Evolutionary conservation across 1,140 invertebrate genomes (phyloP).

Genomic region (Pachyrhynchus sulphureomaculatus): DNA sequence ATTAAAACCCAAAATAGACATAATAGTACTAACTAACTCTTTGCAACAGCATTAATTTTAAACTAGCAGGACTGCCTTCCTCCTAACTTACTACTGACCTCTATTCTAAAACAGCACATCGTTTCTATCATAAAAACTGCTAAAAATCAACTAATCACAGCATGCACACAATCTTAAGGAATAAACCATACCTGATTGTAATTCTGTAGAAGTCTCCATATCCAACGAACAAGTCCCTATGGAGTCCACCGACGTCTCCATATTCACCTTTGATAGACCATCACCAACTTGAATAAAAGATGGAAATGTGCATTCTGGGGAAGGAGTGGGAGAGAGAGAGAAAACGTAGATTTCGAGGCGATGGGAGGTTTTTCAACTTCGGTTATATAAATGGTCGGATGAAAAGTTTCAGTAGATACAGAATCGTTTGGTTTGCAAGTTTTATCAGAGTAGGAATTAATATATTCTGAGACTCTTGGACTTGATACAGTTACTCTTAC

Average conservation of each 20-base stretch:
- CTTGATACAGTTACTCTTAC: background rate
- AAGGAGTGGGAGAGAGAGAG: background rate
- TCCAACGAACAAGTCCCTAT: conserved; percentile 82
- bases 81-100: too few species aligned
- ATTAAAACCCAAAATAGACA: too few species aligned
- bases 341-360: background rate
- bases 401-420: too few species aligned
- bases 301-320: conserved; percentile 4
- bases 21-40: too few species aligned
- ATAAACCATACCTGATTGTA: conserved; percentile 66
- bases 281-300: background rate
- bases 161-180: conserved; percentile 29
- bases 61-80: too few species aligned
- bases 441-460: background rate
- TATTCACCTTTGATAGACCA: conserved; percentile 36
- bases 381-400: too few species aligned
- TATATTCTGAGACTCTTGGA: background rate
- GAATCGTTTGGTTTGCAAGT: background rate
- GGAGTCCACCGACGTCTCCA: conserved; percentile 70
- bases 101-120: background rate
- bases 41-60: too few species aligned
- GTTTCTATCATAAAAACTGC: background rate
- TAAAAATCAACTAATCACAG: background rate
- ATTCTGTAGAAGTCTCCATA: conserved; percentile 72
- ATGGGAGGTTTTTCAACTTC: background rate